Conservation (phyloP, 2,888 invertebrate genomes). For the Desoria tigrina region DNA sequence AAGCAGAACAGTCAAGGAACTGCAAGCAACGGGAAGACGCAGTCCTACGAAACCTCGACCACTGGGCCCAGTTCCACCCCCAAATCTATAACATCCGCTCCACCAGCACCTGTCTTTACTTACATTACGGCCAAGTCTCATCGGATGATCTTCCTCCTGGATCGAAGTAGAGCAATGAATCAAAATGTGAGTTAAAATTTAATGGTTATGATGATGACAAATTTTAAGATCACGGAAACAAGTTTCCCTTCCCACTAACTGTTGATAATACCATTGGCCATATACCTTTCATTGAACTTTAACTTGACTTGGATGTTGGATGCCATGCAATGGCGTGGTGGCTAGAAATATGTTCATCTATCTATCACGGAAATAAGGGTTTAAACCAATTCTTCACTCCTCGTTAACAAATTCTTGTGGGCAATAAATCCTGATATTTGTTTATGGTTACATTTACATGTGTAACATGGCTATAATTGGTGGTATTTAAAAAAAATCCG, state of each 20-base stretch:
- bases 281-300: too few species aligned
- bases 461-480: not conserved
- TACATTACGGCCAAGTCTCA: constrained; percentile 52
- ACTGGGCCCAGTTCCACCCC: constrained; percentile 41
- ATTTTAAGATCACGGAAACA: constrained; percentile 9
- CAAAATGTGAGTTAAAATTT: constrained; percentile 46
- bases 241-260: not conserved
- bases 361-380: too few species aligned
- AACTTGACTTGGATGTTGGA: too few species aligned
- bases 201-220: constrained; percentile 1
- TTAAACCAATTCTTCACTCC: not conserved
- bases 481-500: not conserved
- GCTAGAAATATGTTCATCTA: too few species aligned
- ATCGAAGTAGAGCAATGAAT: constrained; percentile 51
- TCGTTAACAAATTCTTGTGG: constrained; percentile 4
- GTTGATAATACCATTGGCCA: too few species aligned
- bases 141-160: constrained; percentile 52
- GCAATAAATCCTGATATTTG: constrained; percentile 6
- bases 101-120: constrained; percentile 50
- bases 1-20: constrained; percentile 22
- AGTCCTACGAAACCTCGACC: constrained; percentile 25
- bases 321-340: too few species aligned
- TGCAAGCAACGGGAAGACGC: constrained; percentile 20
- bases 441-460: not conserved
- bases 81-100: constrained; percentile 45